phyloP scores from a whole-genome alignment of 2,797 vertebrate genomes.

The Gymnodraco acuticeps region DNA sequence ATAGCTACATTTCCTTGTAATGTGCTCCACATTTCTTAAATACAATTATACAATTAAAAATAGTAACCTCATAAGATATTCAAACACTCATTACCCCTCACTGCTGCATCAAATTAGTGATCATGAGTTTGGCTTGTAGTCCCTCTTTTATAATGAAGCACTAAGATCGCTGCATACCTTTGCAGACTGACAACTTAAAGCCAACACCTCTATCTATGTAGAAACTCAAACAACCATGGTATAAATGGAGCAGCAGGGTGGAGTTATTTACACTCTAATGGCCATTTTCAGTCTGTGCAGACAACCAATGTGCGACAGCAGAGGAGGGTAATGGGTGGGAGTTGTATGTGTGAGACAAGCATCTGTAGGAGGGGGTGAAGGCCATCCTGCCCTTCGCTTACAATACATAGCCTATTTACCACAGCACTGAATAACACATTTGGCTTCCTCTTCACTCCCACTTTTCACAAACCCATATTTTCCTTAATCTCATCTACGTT shows the following conservation, averaged over 20 bases:
- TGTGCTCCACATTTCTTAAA: conserved; percentile 2
- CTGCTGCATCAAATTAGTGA: conserved; percentile 17
- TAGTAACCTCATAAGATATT: not conserved
- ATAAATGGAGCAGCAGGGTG: conserved; percentile 56
- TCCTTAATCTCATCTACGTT: conserved; percentile 4
- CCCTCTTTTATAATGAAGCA: not conserved
- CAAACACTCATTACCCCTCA: conserved; percentile 23
- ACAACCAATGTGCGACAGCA: conserved; percentile 59
- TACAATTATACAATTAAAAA: conserved; percentile 13
- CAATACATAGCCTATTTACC: conserved; percentile 12
- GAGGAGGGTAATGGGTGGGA: conserved; percentile 63
- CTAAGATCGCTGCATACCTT: conserved; percentile 2
- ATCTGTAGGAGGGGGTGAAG: conserved; percentile 64
- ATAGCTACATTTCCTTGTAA: not conserved
- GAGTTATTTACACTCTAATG: conserved; percentile 64
- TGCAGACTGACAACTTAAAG: conserved; percentile 55
- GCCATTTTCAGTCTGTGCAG: conserved; percentile 42
- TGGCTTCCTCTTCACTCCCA: conserved; percentile 10
- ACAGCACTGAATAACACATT: conserved; percentile 39
- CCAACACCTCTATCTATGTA: conserved; percentile 34
- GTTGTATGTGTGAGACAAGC: conserved; percentile 48
- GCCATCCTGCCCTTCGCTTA: conserved; percentile 54
- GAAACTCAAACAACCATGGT: conserved; percentile 39
- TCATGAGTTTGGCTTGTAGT: not conserved
- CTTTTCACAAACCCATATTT: conserved; percentile 19